Base-by-base conservation (phyloP, 2,888 invertebrate species). In the Tribolium freemani region DNA sequence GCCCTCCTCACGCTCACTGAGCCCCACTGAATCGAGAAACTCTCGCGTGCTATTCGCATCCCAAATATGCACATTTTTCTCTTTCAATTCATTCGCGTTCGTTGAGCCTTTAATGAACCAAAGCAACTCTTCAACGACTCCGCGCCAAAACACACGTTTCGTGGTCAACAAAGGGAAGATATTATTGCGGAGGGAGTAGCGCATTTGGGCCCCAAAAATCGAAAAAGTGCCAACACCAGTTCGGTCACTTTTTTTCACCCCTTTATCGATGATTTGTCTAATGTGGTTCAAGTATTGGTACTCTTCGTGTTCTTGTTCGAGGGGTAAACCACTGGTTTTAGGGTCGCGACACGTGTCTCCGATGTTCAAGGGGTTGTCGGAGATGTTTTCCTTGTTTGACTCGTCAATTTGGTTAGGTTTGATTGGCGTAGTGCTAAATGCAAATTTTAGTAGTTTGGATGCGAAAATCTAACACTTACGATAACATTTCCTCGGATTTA, bases 21-120 rank as follows among this genome's bases (percentile, higher is more conserved):
- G 93, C 5, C 98, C 98, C 20, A 92, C 87, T 44, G 92, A 93
- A 85, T 98, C 96, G n/a, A 99, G 88, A 84, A 95, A 99, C 72
- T 91, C 90, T 61, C 96, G 89, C 0, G 96, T 95, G 74, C 97
- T 96, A 86, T 99, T 98, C 0, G 93, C 94, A 88, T 99, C 97
- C 99, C 99, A 99, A 81, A 99, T 98, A 79, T 93, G 94, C 3
- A 99, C 91, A 51, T 91, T 91, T 85, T 94, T 96, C 0, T 90
- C 90, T 61, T 92, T 89, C 53, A 99, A 88, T 66, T 92, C 90
- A 81, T 94, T 94, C 0, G 95, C 93, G 87, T 97, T 93, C 0
- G 99, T 93, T 5, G 80, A 50, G 0, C 98, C 98, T 75, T 90
- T 90, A 45, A 98, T 92, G 87, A 98, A 98, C 98, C 98, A 98